Evolutionary conservation across 2,797 vertebrate genomes (phyloP), one percentile per base, ranked within the genome.

Genomic region (Cuniculus paca): DNA sequence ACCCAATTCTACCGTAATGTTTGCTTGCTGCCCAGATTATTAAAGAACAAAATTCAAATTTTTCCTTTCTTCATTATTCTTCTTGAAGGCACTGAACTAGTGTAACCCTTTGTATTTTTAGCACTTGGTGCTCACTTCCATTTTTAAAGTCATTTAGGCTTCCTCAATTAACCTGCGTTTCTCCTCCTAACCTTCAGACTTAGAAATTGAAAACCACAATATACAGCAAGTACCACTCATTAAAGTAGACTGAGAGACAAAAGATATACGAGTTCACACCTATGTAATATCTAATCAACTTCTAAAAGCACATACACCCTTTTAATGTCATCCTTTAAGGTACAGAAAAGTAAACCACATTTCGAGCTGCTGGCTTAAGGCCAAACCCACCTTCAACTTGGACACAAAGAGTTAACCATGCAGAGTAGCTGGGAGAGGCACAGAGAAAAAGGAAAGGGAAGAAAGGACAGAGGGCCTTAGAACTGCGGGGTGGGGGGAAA

Each of bases 371-470:
- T 96, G 96, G 97, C 97, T 96, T 70, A 48, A 86, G 34, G 86
- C 95, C 96, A 97, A 95, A 95, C 93, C 75, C 96, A 92, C 92
- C 93, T 96, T 97, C 94, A 95, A 70, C 96, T 95, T 39, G 95
- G 93, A 39, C 92, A 96, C 82, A 54, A 95, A 90, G 74, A 97
- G 79, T 96, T 96, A 96, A 95, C 88, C 93, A 97, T 90, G 82
- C 83, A 88, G 95, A 77, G 70, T 90, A 94, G 48, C 77, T 58
- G 75, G 63, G 85, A 77, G 82, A 60, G 13, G 90, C 24, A 80
- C 45, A 72, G 58, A 72, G 75, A 65, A 83, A 81, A 80, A 52
- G 17, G 90, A 24, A 88, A 58, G 56, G 14, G 39, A 52, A 60
- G 24, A 78, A 36, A 90, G 93, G 81, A 95, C 54, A 84, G 91